Evolutionary conservation across 37 sponge, comb jelly and placozoan genomes (phyloP).

Genomic region (Amphimedon queenslandica): DNA sequence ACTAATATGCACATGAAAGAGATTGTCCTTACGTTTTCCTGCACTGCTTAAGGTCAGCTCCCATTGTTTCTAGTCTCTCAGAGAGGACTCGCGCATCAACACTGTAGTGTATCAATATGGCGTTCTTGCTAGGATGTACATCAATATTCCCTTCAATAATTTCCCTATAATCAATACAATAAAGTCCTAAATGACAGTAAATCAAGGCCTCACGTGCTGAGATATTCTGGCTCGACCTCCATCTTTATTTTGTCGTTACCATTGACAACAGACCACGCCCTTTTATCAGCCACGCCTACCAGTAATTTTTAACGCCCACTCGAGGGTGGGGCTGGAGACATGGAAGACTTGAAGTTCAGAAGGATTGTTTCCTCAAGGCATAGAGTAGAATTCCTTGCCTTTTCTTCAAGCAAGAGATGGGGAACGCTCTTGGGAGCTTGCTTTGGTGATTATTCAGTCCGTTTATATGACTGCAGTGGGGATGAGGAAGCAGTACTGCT

Average conservation of each 20-base stretch:
- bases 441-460: slow-evolving; percentile 3
- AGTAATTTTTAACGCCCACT: not conserved
- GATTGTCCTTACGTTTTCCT: slow-evolving; percentile 64
- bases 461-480: not conserved
- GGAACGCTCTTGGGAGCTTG: slow-evolving; percentile 12
- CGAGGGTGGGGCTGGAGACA: not conserved
- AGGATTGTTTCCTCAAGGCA: slow-evolving; percentile 20
- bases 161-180: slow-evolving; percentile 22
- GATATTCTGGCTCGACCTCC: not conserved
- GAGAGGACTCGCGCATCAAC: slow-evolving; percentile 77
- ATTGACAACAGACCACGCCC: not conserved
- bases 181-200: not conserved
- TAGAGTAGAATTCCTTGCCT: slow-evolving; percentile 1
- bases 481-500: not conserved
- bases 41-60: slow-evolving; percentile 77
- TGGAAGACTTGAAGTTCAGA: not conserved
- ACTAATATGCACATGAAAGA: no score
- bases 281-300: not conserved
- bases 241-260: not conserved
- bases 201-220: slow-evolving; percentile 1
- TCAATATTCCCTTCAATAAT: slow-evolving; percentile 74
- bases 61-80: slow-evolving; percentile 79
- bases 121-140: slow-evolving; percentile 83
- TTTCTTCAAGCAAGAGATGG: slow-evolving; percentile 10
- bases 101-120: slow-evolving; percentile 82